Evolutionary conservation across 2,113 vertebrate species (phyloP).

Genomic region (Antechinus flavipes): DNA sequence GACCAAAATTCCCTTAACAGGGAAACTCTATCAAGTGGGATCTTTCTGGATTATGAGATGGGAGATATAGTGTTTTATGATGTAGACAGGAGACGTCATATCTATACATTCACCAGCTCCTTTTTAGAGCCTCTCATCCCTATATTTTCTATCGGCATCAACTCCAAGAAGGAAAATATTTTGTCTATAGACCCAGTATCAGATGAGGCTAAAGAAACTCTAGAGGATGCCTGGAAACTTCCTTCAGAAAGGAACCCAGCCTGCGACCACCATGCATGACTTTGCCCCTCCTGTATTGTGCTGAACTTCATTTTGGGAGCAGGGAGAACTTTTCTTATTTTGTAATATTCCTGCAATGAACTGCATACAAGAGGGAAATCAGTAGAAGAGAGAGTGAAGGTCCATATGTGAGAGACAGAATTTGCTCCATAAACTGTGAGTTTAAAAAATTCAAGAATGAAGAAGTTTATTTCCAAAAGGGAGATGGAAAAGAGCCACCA

Average conservation of each 20-base stretch:
- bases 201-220: background rate
- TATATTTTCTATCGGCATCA: background rate
- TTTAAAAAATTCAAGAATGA: background rate
- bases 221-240: background rate
- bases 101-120: background rate
- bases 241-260: background rate
- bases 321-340: background rate
- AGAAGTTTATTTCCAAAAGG: background rate
- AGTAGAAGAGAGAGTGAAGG: background rate
- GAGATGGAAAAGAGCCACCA: background rate
- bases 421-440: background rate
- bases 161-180: background rate
- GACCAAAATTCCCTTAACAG: background rate
- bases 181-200: background rate
- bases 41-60: background rate
- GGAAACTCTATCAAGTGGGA: background rate
- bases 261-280: rapidly evolving
- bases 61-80: background rate
- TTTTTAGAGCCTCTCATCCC: background rate
- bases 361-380: background rate
- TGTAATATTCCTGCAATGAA: background rate
- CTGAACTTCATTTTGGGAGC: background rate
- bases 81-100: background rate
- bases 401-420: background rate
- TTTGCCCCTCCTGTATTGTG: background rate